Conservation (phyloP, 2,113 vertebrate species). For the Apodemus sylvaticus region DNA sequence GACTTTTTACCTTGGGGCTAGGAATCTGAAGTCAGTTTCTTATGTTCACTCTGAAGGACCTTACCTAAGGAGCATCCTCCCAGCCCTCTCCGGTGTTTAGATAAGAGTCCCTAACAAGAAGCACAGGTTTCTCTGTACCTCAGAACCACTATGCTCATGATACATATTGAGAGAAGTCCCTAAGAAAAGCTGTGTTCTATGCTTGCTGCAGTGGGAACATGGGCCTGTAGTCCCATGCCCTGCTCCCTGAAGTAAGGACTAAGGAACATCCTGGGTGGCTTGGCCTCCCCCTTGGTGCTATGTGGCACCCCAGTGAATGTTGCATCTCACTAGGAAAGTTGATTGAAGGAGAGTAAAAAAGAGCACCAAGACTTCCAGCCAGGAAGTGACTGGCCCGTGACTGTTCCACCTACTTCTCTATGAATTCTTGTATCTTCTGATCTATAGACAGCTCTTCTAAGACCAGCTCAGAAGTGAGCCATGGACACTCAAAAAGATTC, state of each 20-base stretch:
- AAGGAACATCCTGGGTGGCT: background rate
- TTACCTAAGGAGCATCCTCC: no score
- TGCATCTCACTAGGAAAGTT: rapidly evolving
- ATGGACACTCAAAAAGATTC: background rate
- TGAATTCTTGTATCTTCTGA: background rate
- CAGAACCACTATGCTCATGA: background rate
- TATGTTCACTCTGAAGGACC: no score
- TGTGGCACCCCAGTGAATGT: background rate
- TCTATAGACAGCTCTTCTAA: background rate
- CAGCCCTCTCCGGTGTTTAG: background rate
- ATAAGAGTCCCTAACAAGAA: background rate
- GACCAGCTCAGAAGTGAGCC: background rate
- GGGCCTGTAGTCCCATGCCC: background rate
- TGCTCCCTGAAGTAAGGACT: background rate
- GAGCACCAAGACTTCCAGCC: background rate
- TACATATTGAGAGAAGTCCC: background rate
- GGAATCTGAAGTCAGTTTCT: background rate
- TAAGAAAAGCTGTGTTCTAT: background rate
- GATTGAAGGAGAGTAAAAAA: background rate
- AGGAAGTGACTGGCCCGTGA: background rate
- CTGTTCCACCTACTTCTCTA: background rate
- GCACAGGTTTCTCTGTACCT: background rate
- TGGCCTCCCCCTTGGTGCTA: background rate
- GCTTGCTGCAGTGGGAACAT: background rate
- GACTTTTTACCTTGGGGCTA: no score